phyloP scores from a whole-genome alignment of 2,888 invertebrate species.

The Ischnura elegans region DNA sequence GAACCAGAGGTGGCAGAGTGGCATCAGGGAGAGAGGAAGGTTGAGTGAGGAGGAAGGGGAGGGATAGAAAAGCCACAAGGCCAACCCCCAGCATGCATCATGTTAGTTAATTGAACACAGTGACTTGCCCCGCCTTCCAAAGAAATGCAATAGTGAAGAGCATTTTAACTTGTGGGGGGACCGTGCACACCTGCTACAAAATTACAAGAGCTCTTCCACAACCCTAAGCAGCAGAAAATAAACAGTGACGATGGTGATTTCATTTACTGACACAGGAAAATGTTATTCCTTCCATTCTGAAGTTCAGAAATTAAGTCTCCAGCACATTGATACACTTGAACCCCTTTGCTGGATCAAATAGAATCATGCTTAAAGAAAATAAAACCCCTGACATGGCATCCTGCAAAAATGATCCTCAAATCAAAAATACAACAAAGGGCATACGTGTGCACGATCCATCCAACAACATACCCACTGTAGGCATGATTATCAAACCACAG shows the following conservation, averaged over 20 bases:
- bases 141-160: background rate
- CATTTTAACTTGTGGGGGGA: background rate
- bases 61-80: slow-evolving; percentile 33
- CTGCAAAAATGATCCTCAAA: background rate
- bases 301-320: background rate
- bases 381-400: background rate
- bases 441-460: slow-evolving; percentile 46
- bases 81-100: slow-evolving; percentile 46
- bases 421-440: background rate
- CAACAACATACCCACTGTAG: background rate
- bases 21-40: background rate
- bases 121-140: slow-evolving; percentile 36
- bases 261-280: no score
- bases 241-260: background rate
- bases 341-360: background rate
- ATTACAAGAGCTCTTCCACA: background rate
- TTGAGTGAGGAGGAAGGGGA: background rate
- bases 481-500: slow-evolving; percentile 42
- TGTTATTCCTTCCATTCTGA: background rate
- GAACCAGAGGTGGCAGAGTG: slow-evolving; percentile 60
- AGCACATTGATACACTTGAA: background rate
- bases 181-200: slow-evolving; percentile 42
- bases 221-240: background rate
- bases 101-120: slow-evolving; percentile 51
- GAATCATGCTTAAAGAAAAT: background rate